Evolutionary conservation across 2,888 invertebrate species (phyloP), one percentile per base, ranked within the genome.

Genomic region (Campopleginae sp.): DNA sequence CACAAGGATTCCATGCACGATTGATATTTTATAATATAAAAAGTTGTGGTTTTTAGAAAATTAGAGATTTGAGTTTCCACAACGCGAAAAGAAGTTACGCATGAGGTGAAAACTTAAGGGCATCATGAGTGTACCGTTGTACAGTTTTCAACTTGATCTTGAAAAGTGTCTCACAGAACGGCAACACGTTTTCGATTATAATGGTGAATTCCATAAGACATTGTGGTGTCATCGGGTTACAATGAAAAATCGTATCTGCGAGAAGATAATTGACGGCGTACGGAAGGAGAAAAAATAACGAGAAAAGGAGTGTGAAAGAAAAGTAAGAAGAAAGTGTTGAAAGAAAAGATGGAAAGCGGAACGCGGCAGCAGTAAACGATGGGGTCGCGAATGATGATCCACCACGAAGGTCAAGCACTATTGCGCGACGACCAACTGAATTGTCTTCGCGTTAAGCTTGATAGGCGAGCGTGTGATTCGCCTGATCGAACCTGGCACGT

Each of bases 391-490:
- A 84, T 80, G 78, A 80, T 75, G 31, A 70, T 46, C 27, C 38
- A 31, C n/a, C 44, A 42, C 23, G 74, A 70, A 70, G 80, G 27
- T 33, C 66, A 42, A 66, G 66, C 51, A 42, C 33, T 44, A 65
- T 71, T 68, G 33, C 54, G 79, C 77, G 71, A 80, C 82, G 68
- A 44, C 58, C 75, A 54, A 61, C 70, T 63, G 88, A 89, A 89
- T 89, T 88, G 89, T 88, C 86, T 86, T 88, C 84, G 84, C 86
- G 85, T 87, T 85, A 84, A 83, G 81, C 77, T 79, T 83, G 87
- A 80, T 82, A 86, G 84, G 87, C 87, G 86, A 87, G 85, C 88
- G 88, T 87, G 88, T 88, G 88, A 89, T 89, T 89, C 84, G 88
- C 78, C 85, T 80, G 80, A 84, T 81, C 88, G 85, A 77, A 84